These are phyloP conservation scores for Caloenas nicobarica DNA, from an alignment of 2,113 vertebrate species.

Conservation along the genomic window DNA sequence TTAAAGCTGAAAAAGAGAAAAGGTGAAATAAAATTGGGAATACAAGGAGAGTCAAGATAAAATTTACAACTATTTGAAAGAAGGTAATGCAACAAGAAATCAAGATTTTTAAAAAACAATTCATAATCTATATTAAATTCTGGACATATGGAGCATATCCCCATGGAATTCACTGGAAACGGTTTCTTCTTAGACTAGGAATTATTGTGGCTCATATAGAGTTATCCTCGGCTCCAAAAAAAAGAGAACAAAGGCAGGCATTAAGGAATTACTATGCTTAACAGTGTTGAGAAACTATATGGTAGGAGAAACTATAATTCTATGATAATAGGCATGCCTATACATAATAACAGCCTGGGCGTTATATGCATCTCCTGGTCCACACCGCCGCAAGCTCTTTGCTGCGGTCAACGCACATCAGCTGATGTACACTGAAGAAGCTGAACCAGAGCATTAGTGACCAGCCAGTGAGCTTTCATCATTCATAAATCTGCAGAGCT, in stretches of 20 bases:
- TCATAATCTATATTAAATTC: not conserved
- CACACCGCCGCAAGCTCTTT: not conserved
- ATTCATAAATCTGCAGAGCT: not conserved
- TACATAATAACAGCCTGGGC: not conserved
- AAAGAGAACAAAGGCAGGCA: not conserved
- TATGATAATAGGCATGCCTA: not conserved
- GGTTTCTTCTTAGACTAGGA: not conserved
- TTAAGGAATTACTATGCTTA: not conserved
- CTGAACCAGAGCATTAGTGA: not conserved
- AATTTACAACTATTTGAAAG: not conserved
- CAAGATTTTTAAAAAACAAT: not conserved
- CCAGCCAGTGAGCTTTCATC: not conserved
- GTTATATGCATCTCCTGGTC: not conserved
- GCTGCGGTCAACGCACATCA: not conserved
- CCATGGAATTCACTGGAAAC: not conserved
- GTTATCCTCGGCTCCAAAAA: not conserved
- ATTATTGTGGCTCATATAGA: not conserved
- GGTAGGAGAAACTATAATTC: not conserved
- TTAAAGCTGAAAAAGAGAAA: not conserved
- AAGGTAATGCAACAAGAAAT: not conserved
- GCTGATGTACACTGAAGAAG: not conserved
- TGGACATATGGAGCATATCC: not conserved
- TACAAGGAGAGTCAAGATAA: not conserved
- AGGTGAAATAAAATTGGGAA: not conserved
- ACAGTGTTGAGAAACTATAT: not conserved